These are phyloP conservation scores for Palaemon carinicauda DNA, from an alignment of 1,140 invertebrate species.

Conservation along the genomic window DNA sequence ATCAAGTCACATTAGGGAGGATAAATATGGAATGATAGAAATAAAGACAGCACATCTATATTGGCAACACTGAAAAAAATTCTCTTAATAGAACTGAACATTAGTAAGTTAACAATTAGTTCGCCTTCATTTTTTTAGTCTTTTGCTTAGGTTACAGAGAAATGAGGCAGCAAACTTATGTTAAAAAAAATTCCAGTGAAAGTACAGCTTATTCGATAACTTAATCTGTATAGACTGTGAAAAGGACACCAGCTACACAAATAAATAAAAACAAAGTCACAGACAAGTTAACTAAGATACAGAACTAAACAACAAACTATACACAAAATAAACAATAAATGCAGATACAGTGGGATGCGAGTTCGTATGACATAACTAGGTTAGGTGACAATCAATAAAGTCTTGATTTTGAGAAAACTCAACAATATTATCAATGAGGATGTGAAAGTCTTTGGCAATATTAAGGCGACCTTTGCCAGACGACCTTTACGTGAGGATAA, in stretches of 20 bases:
- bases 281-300: constrained; percentile 24
- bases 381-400: no score
- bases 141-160: no score
- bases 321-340: constrained; percentile 14
- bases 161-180: not conserved
- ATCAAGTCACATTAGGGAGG: no score
- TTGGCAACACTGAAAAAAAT: constrained; percentile 44
- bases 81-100: not conserved
- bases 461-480: no score
- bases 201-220: constrained; percentile 20
- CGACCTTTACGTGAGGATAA: no score
- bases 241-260: not conserved
- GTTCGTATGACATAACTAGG: not conserved
- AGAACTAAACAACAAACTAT: constrained; percentile 19
- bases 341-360: constrained; percentile 6
- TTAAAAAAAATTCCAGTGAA: constrained; percentile 12
- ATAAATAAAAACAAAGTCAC: not conserved
- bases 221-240: constrained; percentile 22
- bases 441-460: no score
- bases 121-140: no score
- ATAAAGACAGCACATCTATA: not conserved
- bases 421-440: not conserved
- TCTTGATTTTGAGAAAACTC: not conserved
- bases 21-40: no score
- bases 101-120: constrained; percentile 12